These are phyloP conservation scores for Xiphophorus hellerii DNA, from an alignment of 2,113 vertebrate species.

Conservation along the genomic window DNA sequence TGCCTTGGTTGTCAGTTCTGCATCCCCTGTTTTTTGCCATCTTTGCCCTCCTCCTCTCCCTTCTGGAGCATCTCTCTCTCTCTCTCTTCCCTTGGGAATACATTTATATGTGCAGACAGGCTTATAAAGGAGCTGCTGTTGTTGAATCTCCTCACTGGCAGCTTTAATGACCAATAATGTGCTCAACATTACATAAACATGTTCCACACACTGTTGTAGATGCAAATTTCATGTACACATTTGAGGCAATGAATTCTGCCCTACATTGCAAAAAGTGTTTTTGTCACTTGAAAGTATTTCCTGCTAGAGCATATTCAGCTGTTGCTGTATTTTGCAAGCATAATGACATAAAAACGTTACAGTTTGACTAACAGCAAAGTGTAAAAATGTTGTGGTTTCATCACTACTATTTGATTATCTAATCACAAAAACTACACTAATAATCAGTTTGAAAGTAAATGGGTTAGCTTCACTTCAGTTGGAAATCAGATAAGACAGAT, in stretches of 20 bases:
- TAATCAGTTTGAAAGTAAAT: neutral
- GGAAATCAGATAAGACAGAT: neutral
- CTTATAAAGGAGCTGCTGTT: slow-evolving; percentile 61
- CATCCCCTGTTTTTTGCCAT: slow-evolving; percentile 58
- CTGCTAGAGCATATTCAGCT: neutral
- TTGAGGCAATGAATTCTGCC: neutral
- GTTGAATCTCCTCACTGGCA: slow-evolving; percentile 56
- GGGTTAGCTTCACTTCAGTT: neutral
- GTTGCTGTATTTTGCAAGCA: neutral
- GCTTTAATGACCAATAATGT: slow-evolving; percentile 66
- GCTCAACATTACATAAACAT: slow-evolving; percentile 35
- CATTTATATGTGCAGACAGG: slow-evolving; percentile 64
- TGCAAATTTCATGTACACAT: slow-evolving; percentile 22
- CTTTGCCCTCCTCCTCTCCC: slow-evolving; percentile 46
- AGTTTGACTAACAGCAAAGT: neutral
- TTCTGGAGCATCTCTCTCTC: slow-evolving; percentile 59
- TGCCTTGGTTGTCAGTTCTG: slow-evolving; percentile 65
- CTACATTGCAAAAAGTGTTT: neutral
- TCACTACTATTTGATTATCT: neutral
- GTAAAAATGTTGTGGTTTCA: neutral
- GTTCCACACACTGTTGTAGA: slow-evolving; percentile 19
- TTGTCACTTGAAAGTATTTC: neutral
- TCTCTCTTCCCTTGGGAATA: slow-evolving; percentile 69
- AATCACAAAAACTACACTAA: neutral
- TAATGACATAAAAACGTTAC: neutral